A percentile compares a stretch with the other conserved stretches of the same genome.
Evolutionary conservation across 2,113 vertebrate species (phyloP).

Genomic region (Calcarius ornatus): DNA sequence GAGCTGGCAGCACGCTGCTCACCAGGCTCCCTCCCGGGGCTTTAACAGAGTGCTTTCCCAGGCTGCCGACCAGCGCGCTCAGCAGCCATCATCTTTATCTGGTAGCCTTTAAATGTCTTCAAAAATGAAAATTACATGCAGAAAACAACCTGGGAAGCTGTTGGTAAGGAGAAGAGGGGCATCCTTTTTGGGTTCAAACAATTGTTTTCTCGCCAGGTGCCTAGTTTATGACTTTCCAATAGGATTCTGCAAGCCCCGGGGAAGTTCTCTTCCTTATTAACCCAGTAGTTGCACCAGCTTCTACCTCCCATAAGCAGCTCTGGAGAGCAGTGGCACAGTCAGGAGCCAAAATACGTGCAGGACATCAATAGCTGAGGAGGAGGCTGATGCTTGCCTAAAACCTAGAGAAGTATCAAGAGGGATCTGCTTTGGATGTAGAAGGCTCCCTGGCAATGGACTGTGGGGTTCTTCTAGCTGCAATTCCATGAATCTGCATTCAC

Average conservation of each 20-base stretch:
- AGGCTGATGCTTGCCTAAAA: background rate
- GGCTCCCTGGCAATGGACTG: background rate
- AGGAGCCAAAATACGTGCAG: background rate
- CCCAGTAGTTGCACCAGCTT: background rate
- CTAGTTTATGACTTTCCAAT: background rate
- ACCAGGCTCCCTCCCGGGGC: background rate
- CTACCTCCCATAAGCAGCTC: background rate
- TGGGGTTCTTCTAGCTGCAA: background rate
- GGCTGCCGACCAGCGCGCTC: rapidly evolving
- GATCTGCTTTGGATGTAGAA: background rate
- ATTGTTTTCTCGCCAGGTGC: background rate
- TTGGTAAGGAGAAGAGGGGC: too few species aligned
- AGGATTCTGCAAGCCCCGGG: background rate
- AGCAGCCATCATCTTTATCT: background rate
- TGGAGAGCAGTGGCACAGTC: background rate
- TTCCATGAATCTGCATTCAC: background rate
- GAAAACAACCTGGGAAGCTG: background rate
- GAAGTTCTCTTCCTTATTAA: background rate
- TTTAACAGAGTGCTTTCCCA: background rate
- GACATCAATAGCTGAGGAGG: background rate
- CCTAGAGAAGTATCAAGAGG: background rate
- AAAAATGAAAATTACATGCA: background rate
- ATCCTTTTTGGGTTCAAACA: background rate
- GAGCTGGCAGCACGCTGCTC: background rate
- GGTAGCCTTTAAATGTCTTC: background rate